A percentile compares a stretch with the other conserved stretches of the same genome.
Conservation (phyloP, 2,113 vertebrate genomes). For the Taurulus bubalis region DNA sequence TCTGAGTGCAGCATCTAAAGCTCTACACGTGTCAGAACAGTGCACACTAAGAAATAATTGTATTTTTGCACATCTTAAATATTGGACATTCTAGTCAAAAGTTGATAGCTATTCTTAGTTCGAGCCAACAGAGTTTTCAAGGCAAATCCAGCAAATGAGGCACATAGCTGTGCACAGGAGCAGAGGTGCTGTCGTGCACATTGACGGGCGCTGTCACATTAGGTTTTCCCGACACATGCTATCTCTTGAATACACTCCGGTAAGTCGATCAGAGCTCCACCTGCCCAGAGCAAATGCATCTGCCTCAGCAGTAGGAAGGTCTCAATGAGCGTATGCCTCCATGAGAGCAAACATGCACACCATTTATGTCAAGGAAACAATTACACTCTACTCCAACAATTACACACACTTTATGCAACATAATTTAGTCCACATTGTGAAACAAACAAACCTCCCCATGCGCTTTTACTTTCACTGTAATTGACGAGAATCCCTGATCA, state of each 20-base stretch:
- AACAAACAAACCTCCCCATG: conserved; percentile 7
- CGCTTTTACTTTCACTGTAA: not conserved
- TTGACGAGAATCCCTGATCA: not conserved
- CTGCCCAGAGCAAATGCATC: conserved; percentile 33
- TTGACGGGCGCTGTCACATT: not conserved
- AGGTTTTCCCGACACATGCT: conserved; percentile 3
- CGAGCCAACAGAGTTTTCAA: not conserved
- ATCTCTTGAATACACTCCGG: conserved; percentile 21
- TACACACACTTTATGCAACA: not conserved
- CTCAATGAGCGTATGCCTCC: conserved; percentile 27
- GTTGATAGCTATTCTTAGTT: not conserved
- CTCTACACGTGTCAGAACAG: not conserved
- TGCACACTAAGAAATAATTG: not conserved
- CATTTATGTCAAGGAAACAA: conserved; percentile 9
- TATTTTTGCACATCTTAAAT: conserved; percentile 1
- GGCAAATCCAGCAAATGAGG: not conserved
- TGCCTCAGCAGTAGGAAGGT: not conserved
- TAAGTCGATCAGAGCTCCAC: conserved; percentile 33
- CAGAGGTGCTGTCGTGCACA: not conserved
- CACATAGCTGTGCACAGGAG: not conserved
- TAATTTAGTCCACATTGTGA: not conserved
- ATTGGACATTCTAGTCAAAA: not conserved
- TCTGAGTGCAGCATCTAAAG: not conserved
- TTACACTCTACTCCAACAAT: not conserved
- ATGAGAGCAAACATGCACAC: conserved; percentile 8